These are phyloP conservation scores for Scaptomyza polygonia DNA, from an alignment of 2,888 invertebrate genomes.

Conservation along the genomic window DNA sequence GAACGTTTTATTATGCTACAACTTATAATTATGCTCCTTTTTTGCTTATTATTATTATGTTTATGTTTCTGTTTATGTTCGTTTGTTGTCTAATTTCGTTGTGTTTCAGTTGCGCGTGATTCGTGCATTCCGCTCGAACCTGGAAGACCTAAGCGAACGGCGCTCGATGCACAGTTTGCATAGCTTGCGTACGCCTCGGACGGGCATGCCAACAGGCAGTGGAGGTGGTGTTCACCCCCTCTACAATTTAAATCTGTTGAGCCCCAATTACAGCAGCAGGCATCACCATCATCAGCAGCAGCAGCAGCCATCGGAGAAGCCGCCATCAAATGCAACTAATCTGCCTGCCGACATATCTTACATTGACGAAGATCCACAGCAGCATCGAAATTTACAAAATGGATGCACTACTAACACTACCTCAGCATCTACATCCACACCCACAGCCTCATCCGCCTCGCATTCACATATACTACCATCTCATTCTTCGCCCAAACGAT, in stretches of 20 bases:
- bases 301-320: conserved; percentile 60
- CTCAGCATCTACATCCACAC: conserved; percentile 11
- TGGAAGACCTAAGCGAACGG: conserved; percentile 99
- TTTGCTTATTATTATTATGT: conserved; percentile 34
- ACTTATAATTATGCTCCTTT: conserved; percentile 1
- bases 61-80: conserved; percentile 71
- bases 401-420: conserved; percentile 41
- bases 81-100: conserved; percentile 84
- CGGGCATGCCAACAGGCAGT: conserved; percentile 85
- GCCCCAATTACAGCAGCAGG: conserved; percentile 68
- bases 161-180: conserved; percentile 99
- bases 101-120: conserved; percentile 99
- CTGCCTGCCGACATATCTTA: conserved; percentile 88
- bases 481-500: conserved; percentile 12
- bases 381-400: conserved; percentile 56
- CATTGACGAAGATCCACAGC: conserved; percentile 87
- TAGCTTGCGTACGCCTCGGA: conserved; percentile 93
- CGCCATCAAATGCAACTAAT: conserved; percentile 54
- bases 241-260: conserved; percentile 81
- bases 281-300: conserved; percentile 51
- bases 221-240: conserved; percentile 68
- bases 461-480: conserved; percentile 9
- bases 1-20: conserved; percentile 21
- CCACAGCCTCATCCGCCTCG: conserved; percentile 8
- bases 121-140: conserved; percentile 99